Evolutionary conservation across 2,797 vertebrate species (phyloP).

Genomic region (Oophaga sylvatica): DNA sequence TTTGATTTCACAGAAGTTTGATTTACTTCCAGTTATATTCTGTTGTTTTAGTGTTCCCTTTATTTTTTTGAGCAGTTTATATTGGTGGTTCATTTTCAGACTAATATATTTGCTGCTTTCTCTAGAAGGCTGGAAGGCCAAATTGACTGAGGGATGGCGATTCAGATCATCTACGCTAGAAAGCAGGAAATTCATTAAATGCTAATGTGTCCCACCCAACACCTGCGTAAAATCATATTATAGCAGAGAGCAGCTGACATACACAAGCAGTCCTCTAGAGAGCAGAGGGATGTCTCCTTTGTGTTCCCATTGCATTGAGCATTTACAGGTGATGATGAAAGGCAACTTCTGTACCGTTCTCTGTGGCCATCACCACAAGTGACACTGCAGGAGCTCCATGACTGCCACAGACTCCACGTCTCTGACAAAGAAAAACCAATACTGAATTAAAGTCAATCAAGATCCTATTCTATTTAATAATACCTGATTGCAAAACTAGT

Average conservation of each 20-base stretch:
- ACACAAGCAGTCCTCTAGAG: slow-evolving; percentile 89
- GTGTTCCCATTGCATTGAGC: slow-evolving; percentile 79
- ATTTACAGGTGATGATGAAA: slow-evolving; percentile 76
- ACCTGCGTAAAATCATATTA: background rate
- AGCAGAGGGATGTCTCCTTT: slow-evolving; percentile 87
- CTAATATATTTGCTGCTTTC: no score
- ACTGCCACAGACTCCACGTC: slow-evolving; percentile 89
- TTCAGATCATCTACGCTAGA: no score
- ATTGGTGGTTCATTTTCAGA: no score
- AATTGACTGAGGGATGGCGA: no score
- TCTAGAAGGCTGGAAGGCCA: no score
- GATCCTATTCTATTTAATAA: no score
- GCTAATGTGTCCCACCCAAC: background rate
- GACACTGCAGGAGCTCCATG: slow-evolving; percentile 90
- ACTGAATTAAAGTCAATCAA: background rate
- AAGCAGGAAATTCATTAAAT: background rate
- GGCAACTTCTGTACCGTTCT: slow-evolving; percentile 85
- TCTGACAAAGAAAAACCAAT: slow-evolving; percentile 72
- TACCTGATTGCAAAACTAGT: background rate
- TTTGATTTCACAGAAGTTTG: no score
- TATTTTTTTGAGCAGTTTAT: no score
- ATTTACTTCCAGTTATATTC: no score
- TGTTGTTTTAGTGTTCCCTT: no score
- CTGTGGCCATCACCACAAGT: slow-evolving; percentile 90
- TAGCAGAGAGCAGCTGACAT: slow-evolving; percentile 37